Percentiles rank a stretch among this genome's conserved stretches.
Conservation (phyloP, 2,113 vertebrate genomes). For the Helogale parvula region DNA sequence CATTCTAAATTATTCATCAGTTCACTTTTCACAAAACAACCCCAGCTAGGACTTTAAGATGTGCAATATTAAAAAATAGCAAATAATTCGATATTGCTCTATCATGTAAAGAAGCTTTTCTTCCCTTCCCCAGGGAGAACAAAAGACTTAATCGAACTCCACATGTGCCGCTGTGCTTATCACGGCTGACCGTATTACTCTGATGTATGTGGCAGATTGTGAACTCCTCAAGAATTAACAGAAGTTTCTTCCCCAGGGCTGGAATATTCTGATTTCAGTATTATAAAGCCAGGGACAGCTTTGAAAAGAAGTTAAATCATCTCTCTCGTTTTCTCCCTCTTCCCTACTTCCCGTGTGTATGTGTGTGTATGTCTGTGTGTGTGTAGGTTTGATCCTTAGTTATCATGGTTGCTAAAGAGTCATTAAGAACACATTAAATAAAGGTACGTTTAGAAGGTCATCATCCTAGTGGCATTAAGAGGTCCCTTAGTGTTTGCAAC, state of each 20-base stretch:
- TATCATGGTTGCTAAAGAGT: not conserved
- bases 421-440: constrained; percentile 36
- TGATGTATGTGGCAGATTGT: constrained; percentile 85
- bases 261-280: constrained; percentile 79
- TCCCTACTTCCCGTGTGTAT: not conserved
- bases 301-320: constrained; percentile 26
- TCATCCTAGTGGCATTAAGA: not conserved
- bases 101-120: constrained; percentile 83
- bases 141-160: constrained; percentile 83
- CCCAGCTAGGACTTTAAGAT: constrained; percentile 80
- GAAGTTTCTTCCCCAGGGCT: constrained; percentile 80
- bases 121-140: constrained; percentile 78
- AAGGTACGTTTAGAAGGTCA: not conserved
- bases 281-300: constrained; percentile 76
- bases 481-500: not conserved
- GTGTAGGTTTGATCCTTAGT: not conserved
- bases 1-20: constrained; percentile 86
- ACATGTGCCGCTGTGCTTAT: constrained; percentile 82
- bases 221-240: constrained; percentile 80
- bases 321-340: not conserved
- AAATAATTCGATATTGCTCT: constrained; percentile 83
- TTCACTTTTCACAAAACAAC: constrained; percentile 75
- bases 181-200: constrained; percentile 84
- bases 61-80: constrained; percentile 76
- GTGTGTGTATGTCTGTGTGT: not conserved